Conservation (phyloP, 2,113 vertebrate species). For the Rhynchomys soricoides region DNA sequence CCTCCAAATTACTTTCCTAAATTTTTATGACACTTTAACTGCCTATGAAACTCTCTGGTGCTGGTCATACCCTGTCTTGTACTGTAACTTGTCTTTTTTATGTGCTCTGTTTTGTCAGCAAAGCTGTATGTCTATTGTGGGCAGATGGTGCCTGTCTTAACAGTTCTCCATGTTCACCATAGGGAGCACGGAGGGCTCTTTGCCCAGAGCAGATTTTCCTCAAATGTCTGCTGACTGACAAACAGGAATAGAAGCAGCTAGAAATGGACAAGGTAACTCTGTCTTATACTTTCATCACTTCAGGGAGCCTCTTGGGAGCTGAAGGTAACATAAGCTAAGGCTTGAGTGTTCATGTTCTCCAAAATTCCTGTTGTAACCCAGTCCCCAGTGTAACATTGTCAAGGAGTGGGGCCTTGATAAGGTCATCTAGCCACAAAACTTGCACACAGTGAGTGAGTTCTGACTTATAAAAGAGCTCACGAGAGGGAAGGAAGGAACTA, state of each 20-base stretch:
- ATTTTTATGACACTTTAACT: slow-evolving; percentile 24
- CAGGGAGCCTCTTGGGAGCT: not conserved
- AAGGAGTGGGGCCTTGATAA: not conserved
- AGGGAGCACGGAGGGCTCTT: not conserved
- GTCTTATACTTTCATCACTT: not conserved
- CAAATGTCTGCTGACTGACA: slow-evolving; percentile 3
- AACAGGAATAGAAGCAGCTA: not conserved
- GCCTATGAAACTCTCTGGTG: not conserved
- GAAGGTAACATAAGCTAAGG: not conserved
- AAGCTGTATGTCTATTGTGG: not conserved
- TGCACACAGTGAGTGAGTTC: not conserved
- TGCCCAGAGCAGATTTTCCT: slow-evolving; percentile 7
- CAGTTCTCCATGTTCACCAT: not conserved
- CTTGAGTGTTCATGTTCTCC: not conserved
- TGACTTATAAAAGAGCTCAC: not conserved
- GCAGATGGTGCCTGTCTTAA: not conserved
- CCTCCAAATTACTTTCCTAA: not conserved
- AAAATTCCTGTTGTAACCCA: not conserved
- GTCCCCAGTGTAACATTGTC: not conserved
- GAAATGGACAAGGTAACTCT: not conserved
- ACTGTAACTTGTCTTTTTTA: not conserved
- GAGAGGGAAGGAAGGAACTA: not conserved
- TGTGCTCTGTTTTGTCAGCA: slow-evolving; percentile 5
- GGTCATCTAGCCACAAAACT: not conserved
- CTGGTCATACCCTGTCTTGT: slow-evolving; percentile 4